Evolutionary conservation across 2,888 invertebrate species (phyloP).

Genomic region (Melitaea athalia): DNA sequence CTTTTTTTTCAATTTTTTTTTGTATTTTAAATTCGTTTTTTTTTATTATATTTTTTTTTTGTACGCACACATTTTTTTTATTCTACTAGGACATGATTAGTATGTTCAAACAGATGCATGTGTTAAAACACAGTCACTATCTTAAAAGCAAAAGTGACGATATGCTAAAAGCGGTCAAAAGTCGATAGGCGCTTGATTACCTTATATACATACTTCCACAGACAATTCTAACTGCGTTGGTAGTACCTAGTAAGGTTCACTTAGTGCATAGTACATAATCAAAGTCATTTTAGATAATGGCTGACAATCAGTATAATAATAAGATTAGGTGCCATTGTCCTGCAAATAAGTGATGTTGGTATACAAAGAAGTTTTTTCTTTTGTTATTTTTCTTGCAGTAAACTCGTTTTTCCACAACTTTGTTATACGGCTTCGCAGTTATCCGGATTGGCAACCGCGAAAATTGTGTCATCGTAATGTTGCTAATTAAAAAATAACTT

Average conservation of each 20-base stretch:
- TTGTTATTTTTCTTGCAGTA: neutral
- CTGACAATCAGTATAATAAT: conserved; percentile 9
- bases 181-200: conserved; percentile 7
- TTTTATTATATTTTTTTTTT: too few species aligned
- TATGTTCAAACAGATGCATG: neutral
- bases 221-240: neutral
- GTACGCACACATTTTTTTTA: too few species aligned
- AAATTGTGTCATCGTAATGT: too few species aligned
- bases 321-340: conserved; percentile 20
- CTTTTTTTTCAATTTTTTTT: too few species aligned
- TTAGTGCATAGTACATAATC: neutral
- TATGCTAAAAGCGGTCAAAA: conserved; percentile 6
- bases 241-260: neutral
- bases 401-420: neutral
- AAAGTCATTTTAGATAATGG: conserved; percentile 9
- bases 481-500: too few species aligned
- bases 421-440: too few species aligned
- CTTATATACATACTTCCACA: neutral
- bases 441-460: too few species aligned
- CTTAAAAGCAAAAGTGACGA: conserved; percentile 9
- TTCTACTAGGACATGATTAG: too few species aligned
- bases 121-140: neutral
- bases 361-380: conserved; percentile 15
- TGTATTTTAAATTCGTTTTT: too few species aligned
- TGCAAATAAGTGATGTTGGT: conserved; percentile 10